Evolutionary conservation across 2,113 vertebrate species (phyloP), one percentile per base, ranked within the genome.

Genomic region (Sinocyclocheilus grahami): DNA sequence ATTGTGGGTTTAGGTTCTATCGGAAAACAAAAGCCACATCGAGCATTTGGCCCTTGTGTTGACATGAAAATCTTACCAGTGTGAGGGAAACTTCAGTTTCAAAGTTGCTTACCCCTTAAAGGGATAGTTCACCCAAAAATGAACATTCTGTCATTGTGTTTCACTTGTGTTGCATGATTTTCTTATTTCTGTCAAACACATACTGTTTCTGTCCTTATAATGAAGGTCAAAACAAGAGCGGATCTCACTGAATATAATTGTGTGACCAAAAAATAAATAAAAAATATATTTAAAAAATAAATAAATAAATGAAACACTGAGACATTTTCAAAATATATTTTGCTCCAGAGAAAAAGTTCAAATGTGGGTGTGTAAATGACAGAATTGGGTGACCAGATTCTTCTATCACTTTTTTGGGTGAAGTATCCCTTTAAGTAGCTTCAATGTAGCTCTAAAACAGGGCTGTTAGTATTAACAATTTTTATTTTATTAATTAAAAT

Each of bases 21-120:
- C 60, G 22, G 55, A 72, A 85, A 89, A 85, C 77, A 88, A 87
- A 84, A 85, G 37, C 37, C 63, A 33, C 58, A 85, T 60, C 30
- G 74, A 37, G 71, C 78, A 77, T 18, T 63, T 85, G 75, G 71
- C 85, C 86, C 87, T 58, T n/a, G 48, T 88, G 85, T 86, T 83
- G 78, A 85, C 87, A 82, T 3, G 85, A 63, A 69, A 71, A 86
- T 62, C 16, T 48, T 83, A 27, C n/a, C 75, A 53, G 12, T 77
- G 3, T 77, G 12, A 24, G 42, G 24, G n/a, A 75, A 5, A 22
- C 69, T 72, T 71, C 88, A 72, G 24, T 72, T 72, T 87, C 84
- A 16, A 80, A 5, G 5, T 55, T 4, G 30, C 67, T 37, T 48
- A 37, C 67, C 14, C 13, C 30, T 71, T 18, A 71, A 48, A 48